Evolutionary conservation across 2,797 vertebrate species (phyloP), one percentile per base, ranked within the genome.

Genomic region (Xenopus petersii): DNA sequence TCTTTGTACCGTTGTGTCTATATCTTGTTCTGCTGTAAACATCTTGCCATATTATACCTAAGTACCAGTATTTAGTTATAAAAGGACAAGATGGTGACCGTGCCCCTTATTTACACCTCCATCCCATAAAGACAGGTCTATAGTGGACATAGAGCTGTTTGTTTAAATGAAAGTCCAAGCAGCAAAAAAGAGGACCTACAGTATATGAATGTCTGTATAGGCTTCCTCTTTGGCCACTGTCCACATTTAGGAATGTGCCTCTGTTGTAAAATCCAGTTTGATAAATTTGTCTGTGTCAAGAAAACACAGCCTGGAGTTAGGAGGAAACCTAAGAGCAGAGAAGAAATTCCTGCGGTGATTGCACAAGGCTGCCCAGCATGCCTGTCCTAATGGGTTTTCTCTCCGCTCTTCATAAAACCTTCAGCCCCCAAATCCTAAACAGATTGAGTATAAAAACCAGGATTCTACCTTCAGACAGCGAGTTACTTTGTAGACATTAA

Each of bases 301-400:
- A 56, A 56, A 60, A 26, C 10, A 0, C 67, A 36, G 67, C 10
- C 26, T 69, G 54, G 9, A 46, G 26, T 26, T 26, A 17, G 55
- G 51, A 63, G 33, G 67, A 69, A 69, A 56, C n/a, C 7, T 69
- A 15, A 36, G 24, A 69, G 51, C 26, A 58, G 67, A 69, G 67
- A 10, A 30, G 49, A 67, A 51, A 58, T 69, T 69, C 67, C 67
- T 69, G 54, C 26, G 30, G 67, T n/a, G 67, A 69, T 36, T 69
- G 21, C 55, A 55, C 8, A 30, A 55, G 21, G 15, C 13, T 12
- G 26, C 48, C 24, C 66, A 68, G 65, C 65, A 54, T 55, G 49
- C 49, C 47, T 55, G 17, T 67, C 65, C 26, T 49, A 15, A 55
- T 51, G 36, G 17, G 9, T 60, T 60, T 60, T 17, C 17, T 60